Base-by-base conservation (phyloP, 2,797 vertebrate species). In the Acridotheres tristis region DNA sequence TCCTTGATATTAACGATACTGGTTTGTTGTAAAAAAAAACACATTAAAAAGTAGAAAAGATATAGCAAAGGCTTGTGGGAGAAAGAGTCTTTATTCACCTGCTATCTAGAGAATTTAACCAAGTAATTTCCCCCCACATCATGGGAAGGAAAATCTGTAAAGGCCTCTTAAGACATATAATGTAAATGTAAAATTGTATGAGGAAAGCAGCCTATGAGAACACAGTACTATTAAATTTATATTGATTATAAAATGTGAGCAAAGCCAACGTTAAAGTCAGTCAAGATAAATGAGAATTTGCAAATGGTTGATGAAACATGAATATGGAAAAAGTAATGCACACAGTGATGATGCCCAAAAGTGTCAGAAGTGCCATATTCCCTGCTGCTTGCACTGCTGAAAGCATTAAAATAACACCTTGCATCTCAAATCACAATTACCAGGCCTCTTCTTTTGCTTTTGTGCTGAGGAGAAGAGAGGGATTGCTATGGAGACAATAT, bases 401-500 rank as follows among this genome's bases (percentile, higher is more conserved):
- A 90, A 87, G 54, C 74, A 90, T 90, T 94, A 93, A 93, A 87
- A 93, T 92, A 82, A 88, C 80, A 89, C 82, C 91, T 93, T 96
- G 89, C 87, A 92, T 96, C 80, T 93, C 76, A 95, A 95, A 93
- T 81, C 83, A 75, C 80, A 94, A 95, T 96, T 95, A 91, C 59
- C 43, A 71, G 86, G 48, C 51, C 68, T 90, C 80, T 95, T 65
- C 82, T 79, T 89, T 54, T 84, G 79, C 88, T 87, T 90, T 73
- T 81, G 66, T 88, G 88, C 87, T 78, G 89, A 72, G 65, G 25
- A 87, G 89, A 93, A 89, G 59, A 92, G 81, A 90, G 80, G 15
- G 62, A 96, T 96, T 95, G 93, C 96, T 95, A 96, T 97, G 96
- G 94, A 96, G 94, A 96, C 96, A 94, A 88, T 88, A 89, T 81